Evolutionary conservation across 23 tunicate genomes (phyloP), one percentile per base, ranked within the genome.

Genomic region (Corella eumyota): DNA sequence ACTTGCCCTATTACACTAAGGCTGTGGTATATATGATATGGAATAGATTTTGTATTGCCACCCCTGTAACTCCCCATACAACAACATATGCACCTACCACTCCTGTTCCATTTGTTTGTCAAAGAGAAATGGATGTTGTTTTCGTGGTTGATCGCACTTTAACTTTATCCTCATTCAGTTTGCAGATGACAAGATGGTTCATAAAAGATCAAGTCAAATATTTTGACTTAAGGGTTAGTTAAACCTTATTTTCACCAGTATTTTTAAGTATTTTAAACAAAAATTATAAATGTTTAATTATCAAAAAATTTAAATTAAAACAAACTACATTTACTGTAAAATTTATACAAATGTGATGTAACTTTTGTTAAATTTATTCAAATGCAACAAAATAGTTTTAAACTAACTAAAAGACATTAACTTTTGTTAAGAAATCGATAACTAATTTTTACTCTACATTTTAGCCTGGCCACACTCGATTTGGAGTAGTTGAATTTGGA

Each of bases 81-180:
- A 71, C 77, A 21, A 61, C 34, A 34, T 11, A 34, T 28, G 13
- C 68, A 25, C 52, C 52, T 3, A 62, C 68, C 53, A 36, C 48
- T 6, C 2, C 68, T n/a, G 30, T 13, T 26, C 25, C 68, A 2
- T 24, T 34, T 24, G 48, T 36, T 6, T 75, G 82, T 25, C 25
- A 66, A 11, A 20, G 13, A 19, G 45, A 26, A 2, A 75, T 75
- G 82, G 82, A 75, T 45, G 53, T 75, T 11, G 82, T 58, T 23
- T 56, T 65, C 27, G 20, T 75, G 33, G 46, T 75, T 29, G 82
- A 75, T 46, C 57, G 61, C 6, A 23, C 35, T 17, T n/a, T 62
- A 47, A 7, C 62, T 69, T 32, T 35, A 22, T 37, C 62, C 4
- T 13, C 30, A 0, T 49, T 47, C 60, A 46, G 57, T 15, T 34